Percentiles rank a stretch among this genome's conserved stretches.
These are phyloP conservation scores for Stegastes partitus DNA, from an alignment of 2,113 vertebrate genomes.

Conservation along the genomic window DNA sequence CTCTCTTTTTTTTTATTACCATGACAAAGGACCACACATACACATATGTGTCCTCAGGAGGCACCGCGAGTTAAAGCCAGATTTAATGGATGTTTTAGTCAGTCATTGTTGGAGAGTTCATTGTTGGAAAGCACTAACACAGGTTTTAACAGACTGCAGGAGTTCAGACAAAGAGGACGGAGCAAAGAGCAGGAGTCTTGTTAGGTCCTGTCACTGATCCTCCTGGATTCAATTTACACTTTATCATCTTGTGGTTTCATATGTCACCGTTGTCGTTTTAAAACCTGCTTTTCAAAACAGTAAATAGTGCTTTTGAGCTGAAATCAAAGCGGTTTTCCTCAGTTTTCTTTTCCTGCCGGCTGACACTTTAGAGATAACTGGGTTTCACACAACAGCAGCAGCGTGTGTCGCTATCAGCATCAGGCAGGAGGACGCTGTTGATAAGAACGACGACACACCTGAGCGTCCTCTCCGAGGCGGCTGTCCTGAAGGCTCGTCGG, in stretches of 20 bases:
- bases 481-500: slow-evolving; percentile 6
- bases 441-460: slow-evolving; percentile 41
- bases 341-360: slow-evolving; percentile 8
- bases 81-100: slow-evolving; percentile 65
- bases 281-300: neutral
- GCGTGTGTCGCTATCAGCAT: slow-evolving; percentile 39
- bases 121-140: slow-evolving; percentile 49
- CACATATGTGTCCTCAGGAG: slow-evolving; percentile 65
- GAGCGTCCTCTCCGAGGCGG: slow-evolving; percentile 16
- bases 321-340: neutral
- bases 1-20: slow-evolving; percentile 57
- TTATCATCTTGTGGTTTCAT: neutral
- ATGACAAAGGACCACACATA: slow-evolving; percentile 72
- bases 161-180: slow-evolving; percentile 35
- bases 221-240: neutral
- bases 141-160: slow-evolving; percentile 63
- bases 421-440: slow-evolving; percentile 49
- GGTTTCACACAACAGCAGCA: slow-evolving; percentile 8
- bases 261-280: neutral
- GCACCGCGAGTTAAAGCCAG: slow-evolving; percentile 56
- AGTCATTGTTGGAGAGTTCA: slow-evolving; percentile 51
- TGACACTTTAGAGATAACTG: slow-evolving; percentile 58
- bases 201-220: slow-evolving; percentile 32
- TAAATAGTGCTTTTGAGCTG: neutral
- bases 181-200: slow-evolving; percentile 1